Evolutionary conservation across 1,140 invertebrate species (phyloP).

Genomic region (Nomia melanderi): DNA sequence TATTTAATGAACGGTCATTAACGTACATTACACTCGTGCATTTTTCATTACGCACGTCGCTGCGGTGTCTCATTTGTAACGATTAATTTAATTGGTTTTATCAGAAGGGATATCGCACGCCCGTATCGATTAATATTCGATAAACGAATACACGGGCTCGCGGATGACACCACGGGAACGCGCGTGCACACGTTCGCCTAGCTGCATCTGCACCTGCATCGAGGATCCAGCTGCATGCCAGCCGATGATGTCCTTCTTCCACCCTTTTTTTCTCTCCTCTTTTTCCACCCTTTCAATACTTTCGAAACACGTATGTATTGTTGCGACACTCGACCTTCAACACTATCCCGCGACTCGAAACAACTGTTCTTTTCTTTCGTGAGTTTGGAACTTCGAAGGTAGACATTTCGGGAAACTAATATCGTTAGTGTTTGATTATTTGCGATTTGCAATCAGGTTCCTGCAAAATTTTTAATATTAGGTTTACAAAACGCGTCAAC

Average conservation of each 20-base stretch:
- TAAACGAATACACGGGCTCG: neutral
- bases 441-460: too few relatives aligned
- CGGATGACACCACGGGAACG: constrained; percentile 13
- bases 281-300: constrained; percentile 31
- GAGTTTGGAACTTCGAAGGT: too few relatives aligned
- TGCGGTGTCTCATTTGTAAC: constrained; percentile 6
- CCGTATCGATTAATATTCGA: constrained; percentile 30
- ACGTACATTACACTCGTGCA: neutral
- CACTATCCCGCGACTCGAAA: neutral
- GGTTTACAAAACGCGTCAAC: too few relatives aligned
- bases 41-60: neutral
- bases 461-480: too few relatives aligned
- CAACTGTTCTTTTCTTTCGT: too few relatives aligned
- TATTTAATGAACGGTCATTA: neutral
- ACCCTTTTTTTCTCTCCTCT: too few relatives aligned
- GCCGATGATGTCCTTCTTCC: constrained; percentile 24
- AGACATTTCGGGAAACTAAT: too few relatives aligned
- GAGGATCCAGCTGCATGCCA: constrained; percentile 55
- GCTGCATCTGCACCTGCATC: constrained; percentile 47
- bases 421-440: too few relatives aligned
- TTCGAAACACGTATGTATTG: constrained; percentile 47
- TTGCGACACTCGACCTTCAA: constrained; percentile 54
- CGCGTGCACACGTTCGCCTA: neutral
- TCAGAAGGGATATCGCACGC: constrained; percentile 7
- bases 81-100: constrained; percentile 37